These are phyloP conservation scores for Colistium nudipinnis DNA, from an alignment of 2,113 vertebrate species.

Conservation along the genomic window DNA sequence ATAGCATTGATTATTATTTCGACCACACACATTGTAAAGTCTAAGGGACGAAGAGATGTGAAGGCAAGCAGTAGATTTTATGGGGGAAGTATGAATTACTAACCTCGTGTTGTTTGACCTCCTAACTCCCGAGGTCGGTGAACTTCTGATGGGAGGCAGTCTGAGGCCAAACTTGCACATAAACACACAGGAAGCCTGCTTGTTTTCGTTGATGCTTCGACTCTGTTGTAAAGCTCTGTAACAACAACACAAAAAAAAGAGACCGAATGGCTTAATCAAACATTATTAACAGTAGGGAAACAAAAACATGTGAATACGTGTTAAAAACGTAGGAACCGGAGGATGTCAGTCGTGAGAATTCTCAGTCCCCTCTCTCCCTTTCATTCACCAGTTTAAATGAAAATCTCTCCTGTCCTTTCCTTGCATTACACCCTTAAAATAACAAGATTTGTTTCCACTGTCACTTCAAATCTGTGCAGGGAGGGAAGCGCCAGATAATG, in stretches of 20 bases:
- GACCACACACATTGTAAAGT: constrained; percentile 19
- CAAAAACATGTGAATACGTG: constrained; percentile 43
- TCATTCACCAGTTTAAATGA: constrained; percentile 66
- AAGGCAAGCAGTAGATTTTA: constrained; percentile 54
- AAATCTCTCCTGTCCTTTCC: constrained; percentile 53
- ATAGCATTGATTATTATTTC: constrained; percentile 29
- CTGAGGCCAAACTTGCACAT: constrained; percentile 48
- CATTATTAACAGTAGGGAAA: constrained; percentile 25
- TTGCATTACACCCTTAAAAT: constrained; percentile 61
- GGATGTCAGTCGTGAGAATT: constrained; percentile 73
- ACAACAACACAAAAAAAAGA: constrained; percentile 22
- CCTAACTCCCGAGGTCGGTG: constrained; percentile 49
- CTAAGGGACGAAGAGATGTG: constrained; percentile 19
- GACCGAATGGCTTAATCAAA: constrained; percentile 30
- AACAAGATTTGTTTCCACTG: constrained; percentile 68
- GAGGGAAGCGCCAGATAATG: constrained; percentile 64
- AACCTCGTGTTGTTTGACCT: constrained; percentile 57
- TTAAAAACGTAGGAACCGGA: constrained; percentile 35
- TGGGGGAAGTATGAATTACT: constrained; percentile 38
- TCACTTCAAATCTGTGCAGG: constrained; percentile 65
- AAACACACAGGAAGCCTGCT: constrained; percentile 54
- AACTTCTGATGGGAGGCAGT: constrained; percentile 53
- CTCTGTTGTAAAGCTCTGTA: constrained; percentile 43
- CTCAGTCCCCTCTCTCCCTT: constrained; percentile 43
- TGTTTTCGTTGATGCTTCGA: constrained; percentile 57